Conservation (phyloP, 2,113 vertebrate genomes). For the Microcebus tavaratra region DNA sequence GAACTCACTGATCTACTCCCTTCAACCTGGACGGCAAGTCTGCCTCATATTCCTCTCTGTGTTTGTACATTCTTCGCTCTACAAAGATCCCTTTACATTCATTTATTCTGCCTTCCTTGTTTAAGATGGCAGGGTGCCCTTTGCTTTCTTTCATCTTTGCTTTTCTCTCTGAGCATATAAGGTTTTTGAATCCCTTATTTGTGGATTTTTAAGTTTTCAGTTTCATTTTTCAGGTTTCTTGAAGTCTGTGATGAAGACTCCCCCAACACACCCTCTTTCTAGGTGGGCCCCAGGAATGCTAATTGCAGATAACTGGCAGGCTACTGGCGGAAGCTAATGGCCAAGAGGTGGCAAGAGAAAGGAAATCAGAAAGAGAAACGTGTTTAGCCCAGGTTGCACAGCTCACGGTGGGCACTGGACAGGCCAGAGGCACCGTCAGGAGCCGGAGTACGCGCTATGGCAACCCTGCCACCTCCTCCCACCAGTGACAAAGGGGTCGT, state of each 20-base stretch:
- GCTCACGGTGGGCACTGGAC: not conserved
- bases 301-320: not conserved
- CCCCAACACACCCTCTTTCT: not conserved
- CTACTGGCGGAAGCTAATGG: not conserved
- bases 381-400: not conserved
- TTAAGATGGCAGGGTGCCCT: slow-evolving; percentile 66
- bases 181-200: slow-evolving; percentile 42
- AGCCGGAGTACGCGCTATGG: not conserved
- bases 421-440: not conserved
- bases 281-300: not conserved
- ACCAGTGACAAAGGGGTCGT: accelerated
- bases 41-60: not conserved
- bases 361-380: not conserved
- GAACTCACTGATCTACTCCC: not conserved
- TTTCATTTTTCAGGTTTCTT: not conserved
- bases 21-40: not conserved
- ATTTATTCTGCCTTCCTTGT: slow-evolving; percentile 47
- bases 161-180: slow-evolving; percentile 45
- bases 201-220: not conserved
- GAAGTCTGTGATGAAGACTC: not conserved
- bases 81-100: slow-evolving; percentile 39
- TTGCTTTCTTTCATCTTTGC: slow-evolving; percentile 60
- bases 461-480: not conserved
- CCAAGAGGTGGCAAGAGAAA: not conserved
- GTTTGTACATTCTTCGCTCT: not conserved